These are phyloP conservation scores for Alviniconcha strummeri DNA, from an alignment of 2,888 invertebrate species.

Conservation along the genomic window DNA sequence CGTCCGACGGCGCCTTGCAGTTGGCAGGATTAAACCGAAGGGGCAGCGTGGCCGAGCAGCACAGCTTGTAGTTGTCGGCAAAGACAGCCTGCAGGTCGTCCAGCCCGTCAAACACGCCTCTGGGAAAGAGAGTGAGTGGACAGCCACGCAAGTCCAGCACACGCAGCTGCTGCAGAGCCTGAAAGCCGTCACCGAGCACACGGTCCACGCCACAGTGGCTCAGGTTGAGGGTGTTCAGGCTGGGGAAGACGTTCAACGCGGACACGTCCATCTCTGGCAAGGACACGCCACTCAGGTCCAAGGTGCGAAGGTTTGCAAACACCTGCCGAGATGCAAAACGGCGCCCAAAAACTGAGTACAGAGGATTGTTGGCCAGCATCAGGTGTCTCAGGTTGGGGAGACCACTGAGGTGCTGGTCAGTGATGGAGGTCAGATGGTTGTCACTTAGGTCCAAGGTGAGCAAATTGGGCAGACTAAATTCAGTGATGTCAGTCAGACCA, in stretches of 20 bases:
- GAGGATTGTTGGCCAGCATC: constrained; percentile 14
- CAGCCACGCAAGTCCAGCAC: constrained; percentile 22
- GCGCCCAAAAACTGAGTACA: background rate
- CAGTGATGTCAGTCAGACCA: background rate
- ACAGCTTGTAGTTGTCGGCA: constrained; percentile 25
- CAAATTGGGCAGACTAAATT: constrained; percentile 4
- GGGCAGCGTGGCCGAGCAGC: background rate
- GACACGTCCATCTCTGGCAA: background rate
- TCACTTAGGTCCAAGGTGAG: constrained; percentile 12
- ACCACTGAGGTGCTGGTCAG: background rate
- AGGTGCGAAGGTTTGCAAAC: background rate
- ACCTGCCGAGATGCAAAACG: background rate
- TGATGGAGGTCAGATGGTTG: constrained; percentile 14
- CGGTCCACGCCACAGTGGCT: constrained; percentile 14
- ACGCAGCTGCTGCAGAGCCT: constrained; percentile 9
- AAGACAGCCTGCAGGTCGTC: background rate
- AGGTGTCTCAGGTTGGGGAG: constrained; percentile 8
- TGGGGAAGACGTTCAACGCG: constrained; percentile 76
- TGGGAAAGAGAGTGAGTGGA: background rate
- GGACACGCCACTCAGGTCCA: background rate
- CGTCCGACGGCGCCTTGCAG: constrained; percentile 33
- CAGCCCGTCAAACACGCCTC: background rate
- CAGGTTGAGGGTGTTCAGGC: constrained; percentile 21
- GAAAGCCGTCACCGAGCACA: constrained; percentile 8
- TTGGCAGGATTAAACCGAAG: background rate